These are phyloP conservation scores for Venturia canescens DNA, from an alignment of 1,140 invertebrate genomes.

Conservation along the genomic window DNA sequence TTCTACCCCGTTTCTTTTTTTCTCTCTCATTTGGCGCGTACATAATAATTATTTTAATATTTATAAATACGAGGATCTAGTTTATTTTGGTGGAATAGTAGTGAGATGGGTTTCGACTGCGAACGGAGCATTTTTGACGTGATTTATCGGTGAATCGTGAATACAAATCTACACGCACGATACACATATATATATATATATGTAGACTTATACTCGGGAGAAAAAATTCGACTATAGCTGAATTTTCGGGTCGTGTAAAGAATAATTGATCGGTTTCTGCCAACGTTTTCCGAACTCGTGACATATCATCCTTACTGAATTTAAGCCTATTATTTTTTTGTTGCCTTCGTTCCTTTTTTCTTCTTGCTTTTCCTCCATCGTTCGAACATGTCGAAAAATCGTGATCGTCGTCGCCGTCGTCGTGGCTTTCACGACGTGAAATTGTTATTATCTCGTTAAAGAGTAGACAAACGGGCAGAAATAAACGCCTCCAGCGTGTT, in stretches of 20 bases:
- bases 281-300: not conserved
- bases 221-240: not conserved
- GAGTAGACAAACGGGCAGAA: no score
- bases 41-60: not conserved
- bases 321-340: not conserved
- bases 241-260: not conserved
- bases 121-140: no score
- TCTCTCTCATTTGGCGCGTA: not conserved
- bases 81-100: no score
- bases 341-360: no score
- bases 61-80: no score
- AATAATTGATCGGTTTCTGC: slow-evolving; percentile 25
- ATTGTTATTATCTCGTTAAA: no score
- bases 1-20: slow-evolving; percentile 7
- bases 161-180: no score
- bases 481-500: not conserved
- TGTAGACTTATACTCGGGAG: not conserved
- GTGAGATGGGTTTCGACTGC: no score
- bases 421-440: not conserved
- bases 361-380: not conserved
- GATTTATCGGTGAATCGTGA: no score
- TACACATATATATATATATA: no score
- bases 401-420: not conserved
- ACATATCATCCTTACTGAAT: not conserved
- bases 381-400: not conserved